Conservation (phyloP, 2,113 vertebrate species). For the Coptodon bakossiorum region DNA sequence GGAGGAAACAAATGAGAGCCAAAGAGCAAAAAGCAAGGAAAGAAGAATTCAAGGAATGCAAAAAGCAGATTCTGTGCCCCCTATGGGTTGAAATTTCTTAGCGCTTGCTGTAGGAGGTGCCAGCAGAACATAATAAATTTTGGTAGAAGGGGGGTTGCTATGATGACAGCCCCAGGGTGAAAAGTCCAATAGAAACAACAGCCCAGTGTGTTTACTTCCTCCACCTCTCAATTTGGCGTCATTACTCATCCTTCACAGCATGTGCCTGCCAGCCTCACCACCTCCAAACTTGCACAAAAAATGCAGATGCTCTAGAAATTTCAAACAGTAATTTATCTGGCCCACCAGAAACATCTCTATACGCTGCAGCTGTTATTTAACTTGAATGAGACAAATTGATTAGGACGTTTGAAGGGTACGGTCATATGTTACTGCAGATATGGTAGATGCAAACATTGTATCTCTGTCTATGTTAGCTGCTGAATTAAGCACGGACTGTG, state of each 20-base stretch:
- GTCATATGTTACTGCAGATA: neutral
- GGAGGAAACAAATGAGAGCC: neutral
- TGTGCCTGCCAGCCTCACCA: conserved; percentile 28
- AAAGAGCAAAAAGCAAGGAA: neutral
- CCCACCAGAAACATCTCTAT: neutral
- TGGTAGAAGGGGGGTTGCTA: neutral
- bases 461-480: neutral
- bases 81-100: conserved; percentile 9
- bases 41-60: neutral
- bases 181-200: conserved; percentile 54
- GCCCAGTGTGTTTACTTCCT: conserved; percentile 37
- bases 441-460: neutral
- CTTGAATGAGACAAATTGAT: conserved; percentile 24
- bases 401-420: neutral
- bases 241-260: conserved; percentile 52
- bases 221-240: conserved; percentile 20
- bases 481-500: neutral
- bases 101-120: conserved; percentile 1
- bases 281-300: conserved; percentile 28
- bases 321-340: conserved; percentile 41
- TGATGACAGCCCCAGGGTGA: conserved; percentile 31
- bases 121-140: conserved; percentile 33
- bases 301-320: conserved; percentile 48
- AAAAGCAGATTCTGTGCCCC: neutral
- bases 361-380: neutral